These are phyloP conservation scores for Cerastis leucographa DNA, from an alignment of 2,888 invertebrate species.

Conservation along the genomic window DNA sequence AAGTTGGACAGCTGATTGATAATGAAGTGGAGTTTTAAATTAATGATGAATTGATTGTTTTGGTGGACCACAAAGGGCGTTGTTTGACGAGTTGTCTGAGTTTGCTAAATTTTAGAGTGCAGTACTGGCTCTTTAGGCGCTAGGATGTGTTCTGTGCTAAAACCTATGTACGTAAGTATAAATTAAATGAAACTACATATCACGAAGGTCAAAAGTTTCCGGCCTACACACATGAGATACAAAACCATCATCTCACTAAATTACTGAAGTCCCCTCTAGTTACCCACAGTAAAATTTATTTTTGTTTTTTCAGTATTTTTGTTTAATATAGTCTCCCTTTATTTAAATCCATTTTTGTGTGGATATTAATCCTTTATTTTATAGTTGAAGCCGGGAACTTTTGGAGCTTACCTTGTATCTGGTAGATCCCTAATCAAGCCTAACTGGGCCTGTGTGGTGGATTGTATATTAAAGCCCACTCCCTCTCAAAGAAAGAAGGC, in stretches of 20 bases:
- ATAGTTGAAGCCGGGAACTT: no score
- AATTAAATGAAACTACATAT: neutral
- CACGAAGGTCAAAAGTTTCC: no score
- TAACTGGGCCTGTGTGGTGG: neutral
- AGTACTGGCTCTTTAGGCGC: neutral
- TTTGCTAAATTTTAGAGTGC: constrained; percentile 19
- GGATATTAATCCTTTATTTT: no score
- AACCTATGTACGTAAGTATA: neutral
- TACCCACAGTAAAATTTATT: no score
- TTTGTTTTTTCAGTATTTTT: no score
- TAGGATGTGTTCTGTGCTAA: neutral
- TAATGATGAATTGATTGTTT: constrained; percentile 51
- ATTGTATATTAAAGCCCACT: neutral
- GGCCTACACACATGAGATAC: no score
- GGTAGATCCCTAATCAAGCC: neutral
- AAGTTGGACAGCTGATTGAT: constrained; percentile 63
- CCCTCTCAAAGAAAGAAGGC: neutral
- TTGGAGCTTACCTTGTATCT: neutral
- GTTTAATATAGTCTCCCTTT: no score
- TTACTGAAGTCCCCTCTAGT: no score
- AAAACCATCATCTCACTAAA: no score
- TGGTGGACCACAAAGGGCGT: neutral
- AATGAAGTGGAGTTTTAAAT: constrained; percentile 56
- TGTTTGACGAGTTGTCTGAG: neutral
- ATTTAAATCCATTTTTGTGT: no score